Conservation (phyloP, 2,888 invertebrate species). For the Perizoma flavofasciatum region DNA sequence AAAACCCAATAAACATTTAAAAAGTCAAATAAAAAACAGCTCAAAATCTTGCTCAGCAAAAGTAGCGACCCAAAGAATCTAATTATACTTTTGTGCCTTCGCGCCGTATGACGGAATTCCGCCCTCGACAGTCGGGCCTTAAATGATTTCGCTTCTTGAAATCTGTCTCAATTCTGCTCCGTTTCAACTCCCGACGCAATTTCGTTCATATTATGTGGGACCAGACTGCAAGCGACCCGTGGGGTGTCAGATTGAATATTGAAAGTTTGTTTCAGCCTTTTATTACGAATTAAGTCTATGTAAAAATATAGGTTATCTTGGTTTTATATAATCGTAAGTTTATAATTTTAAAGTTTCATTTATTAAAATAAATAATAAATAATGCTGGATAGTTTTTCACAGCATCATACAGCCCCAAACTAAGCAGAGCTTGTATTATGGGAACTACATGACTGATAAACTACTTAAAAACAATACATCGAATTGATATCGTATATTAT, state of each 20-base stretch:
- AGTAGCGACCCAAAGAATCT: conserved; percentile 49
- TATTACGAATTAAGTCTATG: not conserved
- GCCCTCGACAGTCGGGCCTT: conserved; percentile 50
- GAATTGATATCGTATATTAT: too few species aligned
- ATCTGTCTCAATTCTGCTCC: conserved; percentile 65
- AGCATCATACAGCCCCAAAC: too few species aligned
- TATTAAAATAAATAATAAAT: too few species aligned
- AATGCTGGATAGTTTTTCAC: too few species aligned
- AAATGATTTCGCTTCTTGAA: conserved; percentile 66
- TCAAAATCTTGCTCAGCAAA: conserved; percentile 37
- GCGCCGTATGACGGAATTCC: conserved; percentile 63
- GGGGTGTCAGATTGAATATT: conserved; percentile 33
- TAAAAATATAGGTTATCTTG: too few species aligned
- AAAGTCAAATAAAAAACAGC: conserved; percentile 33
- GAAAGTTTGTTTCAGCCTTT: conserved; percentile 24
- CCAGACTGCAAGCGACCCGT: conserved; percentile 24
- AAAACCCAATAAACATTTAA: conserved; percentile 36
- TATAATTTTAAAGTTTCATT: too few species aligned
- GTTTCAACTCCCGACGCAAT: conserved; percentile 57
- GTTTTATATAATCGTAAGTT: too few species aligned
- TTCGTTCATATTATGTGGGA: conserved; percentile 56
- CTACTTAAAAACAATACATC: too few species aligned
- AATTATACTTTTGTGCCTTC: conserved; percentile 51
- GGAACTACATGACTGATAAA: too few species aligned
- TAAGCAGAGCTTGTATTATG: too few species aligned